Base-by-base conservation (phyloP, 2,113 vertebrate species). In the Arenaria interpres region DNA sequence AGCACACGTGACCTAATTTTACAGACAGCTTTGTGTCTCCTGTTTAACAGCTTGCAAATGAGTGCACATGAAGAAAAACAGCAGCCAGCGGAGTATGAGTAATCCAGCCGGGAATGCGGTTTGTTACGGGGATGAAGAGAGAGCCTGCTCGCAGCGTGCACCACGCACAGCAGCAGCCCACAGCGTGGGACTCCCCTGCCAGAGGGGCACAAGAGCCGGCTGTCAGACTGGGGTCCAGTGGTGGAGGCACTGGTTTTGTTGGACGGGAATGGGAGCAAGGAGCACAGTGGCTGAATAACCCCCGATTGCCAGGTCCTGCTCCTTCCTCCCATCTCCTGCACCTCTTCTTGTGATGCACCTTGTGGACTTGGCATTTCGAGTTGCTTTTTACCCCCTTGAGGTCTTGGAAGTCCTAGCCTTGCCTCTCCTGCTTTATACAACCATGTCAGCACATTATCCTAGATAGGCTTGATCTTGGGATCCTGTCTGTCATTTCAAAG, bases 11-110 rank as follows among this genome's bases (percentile, higher is more conserved):
- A 95, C 76, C 32, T 53, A 41, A 27, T 92, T 94, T 90, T 92
- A 73, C 72, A 80, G 54, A 66, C 37, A 73, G 79, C 88, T 92
- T 97, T 96, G 79, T 93, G 75, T 88, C 50, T 86, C 67, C 54
- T 76, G 25, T 66, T 94, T 76, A 95, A 88, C 7, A 15, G 41
- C 75, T 95, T 93, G 85, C 68, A 93, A 95, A 95, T 90, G 75
- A 96, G 64, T 86, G 88, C 90, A 92, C 92, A 92, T 71, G 72
- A 93, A 94, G 75, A 92, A 95, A 96, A 96, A 51, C 83, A 90
- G 85, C 37, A 86, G 63, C 54, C 92, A 93, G 59, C 27, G 54
- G 85, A 93, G 95, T 93, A 92, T 94, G 68, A 95, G 83, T 90
- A 96, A 97, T 96, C 90, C 72, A 95, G 54, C n/a, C 0, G 10